Percentiles rank a stretch among this genome's conserved stretches.
phyloP scores from a whole-genome alignment of 2,888 invertebrate species.

The Isoperla grammatica region DNA sequence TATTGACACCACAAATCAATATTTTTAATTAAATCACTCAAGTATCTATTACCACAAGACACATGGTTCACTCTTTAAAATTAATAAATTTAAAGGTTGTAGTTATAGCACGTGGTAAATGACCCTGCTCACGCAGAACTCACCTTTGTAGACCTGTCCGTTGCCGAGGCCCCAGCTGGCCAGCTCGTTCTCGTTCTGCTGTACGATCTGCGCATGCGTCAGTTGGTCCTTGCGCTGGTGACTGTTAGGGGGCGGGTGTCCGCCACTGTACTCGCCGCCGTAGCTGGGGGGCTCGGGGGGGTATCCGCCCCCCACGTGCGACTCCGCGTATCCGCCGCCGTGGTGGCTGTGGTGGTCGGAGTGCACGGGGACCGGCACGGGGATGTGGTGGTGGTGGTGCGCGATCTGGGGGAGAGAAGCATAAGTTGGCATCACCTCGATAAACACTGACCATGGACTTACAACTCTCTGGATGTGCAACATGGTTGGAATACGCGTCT shows the following conservation, averaged over 20 bases:
- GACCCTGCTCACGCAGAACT: too few species aligned
- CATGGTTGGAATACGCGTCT: too few species aligned
- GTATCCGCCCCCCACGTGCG: not conserved
- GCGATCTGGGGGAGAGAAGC: slow-evolving; percentile 50
- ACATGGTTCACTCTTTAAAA: too few species aligned
- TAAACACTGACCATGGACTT: too few species aligned
- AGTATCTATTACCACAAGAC: too few species aligned
- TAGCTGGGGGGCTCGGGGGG: slow-evolving; percentile 28
- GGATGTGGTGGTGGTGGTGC: slow-evolving; percentile 61
- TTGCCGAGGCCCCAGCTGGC: slow-evolving; percentile 54
- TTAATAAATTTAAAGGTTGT: too few species aligned
- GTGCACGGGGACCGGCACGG: slow-evolving; percentile 47
- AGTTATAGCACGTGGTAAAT: too few species aligned
- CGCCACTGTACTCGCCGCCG: slow-evolving; percentile 46
- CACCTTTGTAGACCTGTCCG: slow-evolving; percentile 40
- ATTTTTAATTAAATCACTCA: too few species aligned
- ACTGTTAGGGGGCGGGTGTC: slow-evolving; percentile 42
- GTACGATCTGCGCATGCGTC: slow-evolving; percentile 27
- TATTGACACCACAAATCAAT: too few species aligned
- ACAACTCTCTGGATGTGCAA: too few species aligned
- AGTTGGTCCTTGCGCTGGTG: too few species aligned
- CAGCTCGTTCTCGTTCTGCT: slow-evolving; percentile 55
- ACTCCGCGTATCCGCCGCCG: slow-evolving; percentile 35
- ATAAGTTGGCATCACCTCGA: too few species aligned
- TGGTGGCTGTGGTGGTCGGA: slow-evolving; percentile 37